A percentile compares a stretch with the other conserved stretches of the same genome.
phyloP scores from a whole-genome alignment of 2,888 invertebrate genomes.

The Eucera pruinosa region DNA sequence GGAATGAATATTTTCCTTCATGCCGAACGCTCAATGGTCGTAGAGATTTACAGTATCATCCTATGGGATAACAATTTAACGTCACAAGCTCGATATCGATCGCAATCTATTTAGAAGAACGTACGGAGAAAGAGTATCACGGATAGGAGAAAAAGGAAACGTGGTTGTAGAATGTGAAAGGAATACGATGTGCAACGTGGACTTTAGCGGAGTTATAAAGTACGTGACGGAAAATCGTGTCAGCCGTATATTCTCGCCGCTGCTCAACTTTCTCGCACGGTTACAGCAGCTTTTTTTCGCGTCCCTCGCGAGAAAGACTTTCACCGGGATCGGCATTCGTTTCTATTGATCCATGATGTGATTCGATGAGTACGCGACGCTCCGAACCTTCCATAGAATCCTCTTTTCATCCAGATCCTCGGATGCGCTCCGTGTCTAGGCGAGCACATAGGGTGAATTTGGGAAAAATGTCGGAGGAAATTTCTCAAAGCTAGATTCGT shows the following conservation, averaged over 20 bases:
- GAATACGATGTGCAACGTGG: slow-evolving; percentile 37
- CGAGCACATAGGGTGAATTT: not conserved
- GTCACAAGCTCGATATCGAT: not conserved
- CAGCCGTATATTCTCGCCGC: slow-evolving; percentile 21
- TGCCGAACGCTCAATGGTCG: no score
- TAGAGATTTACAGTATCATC: not conserved
- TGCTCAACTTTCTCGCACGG: slow-evolving; percentile 55
- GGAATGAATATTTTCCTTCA: no score
- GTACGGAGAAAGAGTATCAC: slow-evolving; percentile 5
- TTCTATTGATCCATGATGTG: slow-evolving; percentile 39
- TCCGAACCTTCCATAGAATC: not conserved
- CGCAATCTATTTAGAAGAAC: slow-evolving; percentile 19
- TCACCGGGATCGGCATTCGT: slow-evolving; percentile 37
- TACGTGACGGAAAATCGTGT: slow-evolving; percentile 63
- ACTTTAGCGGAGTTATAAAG: slow-evolving; percentile 53
- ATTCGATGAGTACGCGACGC: slow-evolving; percentile 25
- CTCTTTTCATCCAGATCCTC: not conserved
- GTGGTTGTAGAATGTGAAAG: slow-evolving; percentile 54
- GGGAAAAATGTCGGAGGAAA: not conserved
- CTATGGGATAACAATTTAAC: slow-evolving; percentile 2
- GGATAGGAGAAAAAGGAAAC: not conserved
- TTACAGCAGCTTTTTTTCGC: slow-evolving; percentile 44
- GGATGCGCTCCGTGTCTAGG: not conserved
- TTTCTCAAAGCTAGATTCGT: not conserved
- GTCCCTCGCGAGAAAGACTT: slow-evolving; percentile 37